Base-by-base conservation (phyloP, 2,797 vertebrate species). In the Chelmon rostratus region DNA sequence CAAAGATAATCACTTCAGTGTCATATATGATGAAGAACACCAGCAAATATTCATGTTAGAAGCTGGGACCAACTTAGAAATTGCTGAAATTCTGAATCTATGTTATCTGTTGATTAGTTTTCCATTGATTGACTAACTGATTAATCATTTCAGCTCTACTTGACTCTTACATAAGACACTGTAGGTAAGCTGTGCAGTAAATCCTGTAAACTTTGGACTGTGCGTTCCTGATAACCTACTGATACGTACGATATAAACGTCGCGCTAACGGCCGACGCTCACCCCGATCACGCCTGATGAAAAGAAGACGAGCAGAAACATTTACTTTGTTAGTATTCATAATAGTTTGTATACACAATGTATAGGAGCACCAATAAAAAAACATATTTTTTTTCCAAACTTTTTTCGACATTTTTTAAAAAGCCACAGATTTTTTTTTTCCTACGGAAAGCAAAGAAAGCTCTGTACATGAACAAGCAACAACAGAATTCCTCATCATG, bases 381-480 rank as follows among this genome's bases (percentile, higher is more conserved):
- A 93, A 89, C 68, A 84, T 79, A 6, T 89, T 88, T 83, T 92
- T 92, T 90, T 87, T 81, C 81, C 80, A 80, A 89, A 86, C 21
- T 87, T 94, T 92, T 89, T 88, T 75, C 38, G 73, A 90, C 68
- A 82, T 93, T 93, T 94, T 95, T 89, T 89, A 95, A 95, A 95
- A 96, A 96, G 94, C 95, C 94, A 96, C 95, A 94, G 94, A 94
- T 94, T 88, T 79, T 79, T 86, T 86, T 91, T 92, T 92, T 44
- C 57, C 95, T 96, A 96, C 94, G 95, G 93, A 95, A 96, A 95
- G 94, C 93, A 94, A 96, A 95, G 92, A 93, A 94, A 92, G 93
- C 90, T 95, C 94, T 96, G 94, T 96, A 96, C 96, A 96, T 90
- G 92, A 95, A 96, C 93, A 95, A 95, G 94, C 95, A 92, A 96